These are phyloP conservation scores for Lepus oiostolus DNA, from an alignment of 2,797 vertebrate genomes.

Conservation along the genomic window DNA sequence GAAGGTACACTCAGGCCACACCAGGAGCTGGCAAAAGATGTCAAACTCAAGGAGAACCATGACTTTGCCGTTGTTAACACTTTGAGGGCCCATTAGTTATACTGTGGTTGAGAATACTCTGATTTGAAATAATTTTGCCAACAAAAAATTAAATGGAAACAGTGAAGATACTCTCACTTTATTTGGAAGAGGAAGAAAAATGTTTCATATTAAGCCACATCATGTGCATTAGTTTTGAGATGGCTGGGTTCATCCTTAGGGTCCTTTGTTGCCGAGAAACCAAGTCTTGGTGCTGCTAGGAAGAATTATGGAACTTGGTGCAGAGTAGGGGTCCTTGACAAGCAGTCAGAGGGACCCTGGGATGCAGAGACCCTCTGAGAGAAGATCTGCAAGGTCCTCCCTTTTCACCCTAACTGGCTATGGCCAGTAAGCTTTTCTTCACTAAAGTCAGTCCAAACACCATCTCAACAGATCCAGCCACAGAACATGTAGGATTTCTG, in stretches of 20 bases:
- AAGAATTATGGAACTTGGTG: too few relatives aligned
- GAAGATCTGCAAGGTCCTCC: too few relatives aligned
- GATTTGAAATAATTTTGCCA: background rate
- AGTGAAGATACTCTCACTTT: background rate
- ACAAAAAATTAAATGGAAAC: background rate
- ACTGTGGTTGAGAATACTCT: background rate
- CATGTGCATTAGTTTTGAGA: background rate
- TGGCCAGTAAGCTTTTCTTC: too few relatives aligned
- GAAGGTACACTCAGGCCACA: background rate
- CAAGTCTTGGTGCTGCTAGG: too few relatives aligned
- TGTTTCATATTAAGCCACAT: background rate
- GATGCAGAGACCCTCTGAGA: too few relatives aligned
- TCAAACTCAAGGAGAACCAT: background rate
- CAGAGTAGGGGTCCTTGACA: too few relatives aligned
- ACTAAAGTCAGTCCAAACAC: too few relatives aligned
- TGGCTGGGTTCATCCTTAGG: fast-evolving
- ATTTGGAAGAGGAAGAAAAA: background rate
- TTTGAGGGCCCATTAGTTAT: background rate
- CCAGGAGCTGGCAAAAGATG: background rate
- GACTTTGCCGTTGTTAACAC: background rate
- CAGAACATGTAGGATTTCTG: too few relatives aligned
- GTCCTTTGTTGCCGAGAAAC: too few relatives aligned
- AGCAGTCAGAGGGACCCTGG: too few relatives aligned
- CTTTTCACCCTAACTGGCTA: too few relatives aligned
- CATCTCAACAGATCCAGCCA: too few relatives aligned